Percentiles rank a stretch among this genome's conserved stretches.
Evolutionary conservation across 2,888 invertebrate species (phyloP).

Genomic region (Odontocerum albicorne): DNA sequence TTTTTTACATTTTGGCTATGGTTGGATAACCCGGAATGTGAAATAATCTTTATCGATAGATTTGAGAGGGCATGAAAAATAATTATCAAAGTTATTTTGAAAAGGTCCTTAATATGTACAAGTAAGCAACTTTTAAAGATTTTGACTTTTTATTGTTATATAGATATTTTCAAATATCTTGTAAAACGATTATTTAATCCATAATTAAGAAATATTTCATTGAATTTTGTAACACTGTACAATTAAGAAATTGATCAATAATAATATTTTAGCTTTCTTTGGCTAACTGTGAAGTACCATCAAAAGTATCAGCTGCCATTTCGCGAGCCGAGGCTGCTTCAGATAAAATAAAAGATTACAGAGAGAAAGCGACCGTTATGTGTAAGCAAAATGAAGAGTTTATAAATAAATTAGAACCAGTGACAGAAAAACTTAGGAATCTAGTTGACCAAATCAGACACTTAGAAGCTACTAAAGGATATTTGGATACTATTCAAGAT

Average conservation of each 20-base stretch:
- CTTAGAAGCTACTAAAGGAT: slow-evolving; percentile 61
- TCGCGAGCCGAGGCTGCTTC: slow-evolving; percentile 60
- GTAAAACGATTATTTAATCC: too few relatives aligned
- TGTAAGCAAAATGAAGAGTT: slow-evolving; percentile 50
- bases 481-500: slow-evolving; percentile 69
- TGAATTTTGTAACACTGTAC: too few relatives aligned
- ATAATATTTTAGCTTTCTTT: slow-evolving; percentile 58
- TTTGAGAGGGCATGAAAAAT: too few relatives aligned
- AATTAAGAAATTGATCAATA: slow-evolving; percentile 25
- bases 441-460: slow-evolving; percentile 59
- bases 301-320: slow-evolving; percentile 64
- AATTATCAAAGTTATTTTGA: too few relatives aligned
- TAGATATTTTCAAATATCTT: too few relatives aligned
- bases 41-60: too few relatives aligned
- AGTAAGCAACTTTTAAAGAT: too few relatives aligned
- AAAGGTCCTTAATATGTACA: too few relatives aligned
- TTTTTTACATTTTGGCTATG: too few relatives aligned
- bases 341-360: slow-evolving; percentile 51
- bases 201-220: too few relatives aligned
- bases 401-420: slow-evolving; percentile 50
- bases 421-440: slow-evolving; percentile 58
- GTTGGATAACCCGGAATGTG: too few relatives aligned
- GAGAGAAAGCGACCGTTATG: slow-evolving; percentile 48
- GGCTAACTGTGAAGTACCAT: slow-evolving; percentile 64
- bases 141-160: too few relatives aligned